These are phyloP conservation scores for Macaca nemestrina DNA, from an alignment of 2,113 vertebrate species.

Conservation along the genomic window DNA sequence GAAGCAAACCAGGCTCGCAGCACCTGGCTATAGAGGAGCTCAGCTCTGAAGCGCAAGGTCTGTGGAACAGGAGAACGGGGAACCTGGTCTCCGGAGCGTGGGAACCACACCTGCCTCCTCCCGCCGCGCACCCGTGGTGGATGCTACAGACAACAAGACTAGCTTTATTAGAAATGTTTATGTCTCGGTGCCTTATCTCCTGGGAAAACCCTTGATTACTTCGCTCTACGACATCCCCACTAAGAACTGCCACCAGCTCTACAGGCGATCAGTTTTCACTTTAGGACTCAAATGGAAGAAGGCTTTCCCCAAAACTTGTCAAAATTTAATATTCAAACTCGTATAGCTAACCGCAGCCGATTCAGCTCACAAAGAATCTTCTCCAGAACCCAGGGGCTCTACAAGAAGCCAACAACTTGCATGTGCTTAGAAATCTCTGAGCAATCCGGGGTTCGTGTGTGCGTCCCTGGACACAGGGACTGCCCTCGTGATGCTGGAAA, in stretches of 20 bases:
- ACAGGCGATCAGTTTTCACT: background rate
- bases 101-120: fast-evolving
- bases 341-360: background rate
- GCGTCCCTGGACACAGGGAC: background rate
- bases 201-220: background rate
- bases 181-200: background rate
- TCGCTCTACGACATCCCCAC: background rate
- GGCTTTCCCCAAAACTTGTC: background rate
- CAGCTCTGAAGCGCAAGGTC: background rate
- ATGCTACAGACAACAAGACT: background rate
- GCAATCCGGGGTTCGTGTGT: fast-evolving
- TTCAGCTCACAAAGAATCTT: background rate
- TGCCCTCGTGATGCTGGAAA: fast-evolving
- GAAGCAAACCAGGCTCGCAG: no score
- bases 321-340: background rate
- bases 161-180: background rate
- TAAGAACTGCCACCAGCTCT: background rate
- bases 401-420: background rate
- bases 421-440: fast-evolving
- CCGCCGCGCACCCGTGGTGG: fast-evolving
- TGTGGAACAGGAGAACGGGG: no score
- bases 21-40: background rate
- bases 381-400: background rate
- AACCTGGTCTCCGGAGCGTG: fast-evolving
- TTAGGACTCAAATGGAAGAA: background rate